These are phyloP conservation scores for Polypterus senegalus DNA, from an alignment of 2,113 vertebrate genomes.

Conservation along the genomic window DNA sequence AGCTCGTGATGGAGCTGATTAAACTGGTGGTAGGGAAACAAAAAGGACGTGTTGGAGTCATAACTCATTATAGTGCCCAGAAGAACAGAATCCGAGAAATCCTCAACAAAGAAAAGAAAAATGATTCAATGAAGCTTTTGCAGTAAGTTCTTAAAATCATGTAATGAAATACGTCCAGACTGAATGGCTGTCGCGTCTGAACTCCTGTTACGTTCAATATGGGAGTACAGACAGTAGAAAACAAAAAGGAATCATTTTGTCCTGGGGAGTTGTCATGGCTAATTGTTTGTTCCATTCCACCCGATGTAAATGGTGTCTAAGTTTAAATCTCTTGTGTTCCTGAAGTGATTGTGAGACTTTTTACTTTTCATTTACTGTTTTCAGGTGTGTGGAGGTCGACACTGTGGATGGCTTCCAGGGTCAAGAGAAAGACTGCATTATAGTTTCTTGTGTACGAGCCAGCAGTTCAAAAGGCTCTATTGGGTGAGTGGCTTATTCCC, in stretches of 20 bases:
- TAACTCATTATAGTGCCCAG: conserved; percentile 74
- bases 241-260: no score
- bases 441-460: conserved; percentile 71
- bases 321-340: no score
- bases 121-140: not conserved
- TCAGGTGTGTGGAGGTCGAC: conserved; percentile 58
- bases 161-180: no score
- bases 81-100: conserved; percentile 48
- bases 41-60: conserved; percentile 46
- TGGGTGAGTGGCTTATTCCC: conserved; percentile 50
- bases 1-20: conserved; percentile 58
- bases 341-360: not conserved
- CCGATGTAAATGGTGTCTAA: no score
- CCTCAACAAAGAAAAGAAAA: conserved; percentile 9
- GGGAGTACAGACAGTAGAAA: no score
- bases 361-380: not conserved
- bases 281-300: no score
- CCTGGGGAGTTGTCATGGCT: no score
- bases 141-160: conserved; percentile 8
- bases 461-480: conserved; percentile 50
- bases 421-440: conserved; percentile 70
- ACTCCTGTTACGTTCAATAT: no score
- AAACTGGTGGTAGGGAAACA: conserved; percentile 49
- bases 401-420: conserved; percentile 78
- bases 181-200: no score